A percentile compares a stretch with the other conserved stretches of the same genome.
These are phyloP conservation scores for Ceyx erithaca DNA, from an alignment of 2,797 vertebrate species.

Conservation along the genomic window DNA sequence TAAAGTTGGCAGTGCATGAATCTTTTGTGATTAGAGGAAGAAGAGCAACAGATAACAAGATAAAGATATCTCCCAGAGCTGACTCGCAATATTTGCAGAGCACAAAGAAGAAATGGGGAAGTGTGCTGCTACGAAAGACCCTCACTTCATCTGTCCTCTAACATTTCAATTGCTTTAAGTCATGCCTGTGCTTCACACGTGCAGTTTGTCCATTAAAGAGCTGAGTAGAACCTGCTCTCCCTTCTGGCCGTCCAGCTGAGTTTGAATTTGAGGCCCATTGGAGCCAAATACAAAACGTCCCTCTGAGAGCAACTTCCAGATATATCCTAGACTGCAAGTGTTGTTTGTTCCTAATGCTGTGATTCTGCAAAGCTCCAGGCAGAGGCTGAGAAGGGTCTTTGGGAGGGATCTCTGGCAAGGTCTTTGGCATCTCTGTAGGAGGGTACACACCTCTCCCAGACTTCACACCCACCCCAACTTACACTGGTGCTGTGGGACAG, in stretches of 20 bases:
- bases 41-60: conserved; percentile 20
- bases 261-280: neutral
- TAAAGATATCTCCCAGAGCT: neutral
- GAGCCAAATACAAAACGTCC: neutral
- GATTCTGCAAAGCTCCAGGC: neutral
- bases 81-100: neutral
- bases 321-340: neutral
- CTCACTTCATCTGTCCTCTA: neutral
- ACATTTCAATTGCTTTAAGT: neutral
- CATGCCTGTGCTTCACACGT: fast-evolving
- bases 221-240: neutral
- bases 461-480: neutral
- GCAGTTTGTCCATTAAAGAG: neutral
- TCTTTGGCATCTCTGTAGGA: neutral
- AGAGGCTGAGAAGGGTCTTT: neutral
- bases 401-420: neutral
- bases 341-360: neutral
- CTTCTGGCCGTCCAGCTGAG: neutral
- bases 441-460: neutral
- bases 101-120: neutral
- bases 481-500: neutral
- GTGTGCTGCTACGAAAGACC: neutral
- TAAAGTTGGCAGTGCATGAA: neutral
- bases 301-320: neutral
- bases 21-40: conserved; percentile 37